Base-by-base conservation (phyloP, 1,140 invertebrate genomes). In the Apolygus lucorum region DNA sequence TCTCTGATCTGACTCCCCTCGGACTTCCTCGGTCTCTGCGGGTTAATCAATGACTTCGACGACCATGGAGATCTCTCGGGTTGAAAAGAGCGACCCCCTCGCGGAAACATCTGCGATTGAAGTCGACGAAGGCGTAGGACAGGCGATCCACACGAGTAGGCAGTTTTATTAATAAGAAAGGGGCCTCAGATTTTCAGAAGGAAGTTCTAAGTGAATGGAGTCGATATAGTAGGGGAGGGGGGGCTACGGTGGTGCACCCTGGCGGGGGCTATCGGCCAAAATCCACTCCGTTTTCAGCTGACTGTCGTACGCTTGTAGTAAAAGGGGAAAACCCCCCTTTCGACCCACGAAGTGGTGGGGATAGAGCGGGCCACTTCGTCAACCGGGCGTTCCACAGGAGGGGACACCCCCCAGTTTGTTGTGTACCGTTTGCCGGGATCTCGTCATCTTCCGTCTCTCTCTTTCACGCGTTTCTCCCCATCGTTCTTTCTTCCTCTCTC, bases 281-380 rank as follows among this genome's bases (percentile, higher is more conserved):
- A 42, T 42, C 22, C 54, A 59, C 54, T 59, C 54, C 54, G 34
- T 59, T 4, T 59, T 59, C 54, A 59, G 54, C 54, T 59, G 54
- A 59, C 54, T 59, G 13, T 24, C 54, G 54, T 59, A 59, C 54
- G 11, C 54, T 13, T 24, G 22, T 59, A 59, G 54, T 59, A 59
- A 59, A 13, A 24, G 54, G 54, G 54, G 54, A 59, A 4, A 8
- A 8, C 34, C 34, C 34, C 17, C 34, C 4, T 4, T 8, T 17
- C 54, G 54, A 21, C 54, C n/a, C n/a, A n/a, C n/a, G n/a, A n/a
- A n/a, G 22, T 59, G 22, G 54, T 59, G 54, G 54, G 54, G 54
- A 59, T 59, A 59, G 54, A 59, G 8, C 2, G 54, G 54, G 22
- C 54, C 34, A 42, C 34, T 42, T 42, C n/a, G n/a, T n/a, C n/a